These are phyloP conservation scores for Speoplatyrhinus poulsoni DNA, from an alignment of 2,113 vertebrate species.

Conservation along the genomic window DNA sequence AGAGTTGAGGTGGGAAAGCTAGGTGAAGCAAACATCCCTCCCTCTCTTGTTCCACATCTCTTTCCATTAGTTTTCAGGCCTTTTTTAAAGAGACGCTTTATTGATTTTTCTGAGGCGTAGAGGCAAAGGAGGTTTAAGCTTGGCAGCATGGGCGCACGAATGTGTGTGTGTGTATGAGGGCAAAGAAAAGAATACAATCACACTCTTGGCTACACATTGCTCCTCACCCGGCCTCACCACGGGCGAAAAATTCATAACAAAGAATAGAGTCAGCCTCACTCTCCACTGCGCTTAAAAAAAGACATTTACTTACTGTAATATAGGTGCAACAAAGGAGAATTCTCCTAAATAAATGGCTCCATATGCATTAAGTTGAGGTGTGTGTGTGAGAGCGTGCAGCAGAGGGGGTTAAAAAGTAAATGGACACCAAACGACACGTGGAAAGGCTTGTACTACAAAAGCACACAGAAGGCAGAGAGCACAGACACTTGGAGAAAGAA, in stretches of 20 bases:
- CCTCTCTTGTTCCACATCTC: slow-evolving; percentile 46
- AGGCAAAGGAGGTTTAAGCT: slow-evolving; percentile 33
- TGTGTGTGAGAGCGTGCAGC: not conserved
- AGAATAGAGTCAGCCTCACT: slow-evolving; percentile 44
- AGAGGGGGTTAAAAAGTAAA: too few species aligned
- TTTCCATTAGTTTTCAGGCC: slow-evolving; percentile 58
- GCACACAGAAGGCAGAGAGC: not conserved
- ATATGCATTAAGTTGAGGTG: slow-evolving; percentile 53
- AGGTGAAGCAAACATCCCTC: slow-evolving; percentile 10
- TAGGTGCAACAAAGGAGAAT: slow-evolving; percentile 41
- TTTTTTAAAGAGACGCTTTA: slow-evolving; percentile 53
- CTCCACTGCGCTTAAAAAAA: slow-evolving; percentile 41
- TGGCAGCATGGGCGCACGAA: slow-evolving; percentile 11
- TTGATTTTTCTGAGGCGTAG: slow-evolving; percentile 52
- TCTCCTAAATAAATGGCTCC: slow-evolving; percentile 72
- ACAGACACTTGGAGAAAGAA: slow-evolving; percentile 30
- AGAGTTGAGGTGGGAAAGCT: not conserved
- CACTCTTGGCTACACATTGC: not conserved
- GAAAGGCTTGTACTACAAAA: too few species aligned
- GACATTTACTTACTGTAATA: too few species aligned
- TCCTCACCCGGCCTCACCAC: slow-evolving; percentile 31
- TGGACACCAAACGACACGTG: too few species aligned
- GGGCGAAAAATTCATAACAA: slow-evolving; percentile 44
- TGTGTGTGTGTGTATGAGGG: not conserved
- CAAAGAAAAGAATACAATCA: slow-evolving; percentile 7